Percentiles rank a stretch among this genome's conserved stretches.
phyloP scores from a whole-genome alignment of 2,113 vertebrate genomes.

The Prochilodus magdalenae region DNA sequence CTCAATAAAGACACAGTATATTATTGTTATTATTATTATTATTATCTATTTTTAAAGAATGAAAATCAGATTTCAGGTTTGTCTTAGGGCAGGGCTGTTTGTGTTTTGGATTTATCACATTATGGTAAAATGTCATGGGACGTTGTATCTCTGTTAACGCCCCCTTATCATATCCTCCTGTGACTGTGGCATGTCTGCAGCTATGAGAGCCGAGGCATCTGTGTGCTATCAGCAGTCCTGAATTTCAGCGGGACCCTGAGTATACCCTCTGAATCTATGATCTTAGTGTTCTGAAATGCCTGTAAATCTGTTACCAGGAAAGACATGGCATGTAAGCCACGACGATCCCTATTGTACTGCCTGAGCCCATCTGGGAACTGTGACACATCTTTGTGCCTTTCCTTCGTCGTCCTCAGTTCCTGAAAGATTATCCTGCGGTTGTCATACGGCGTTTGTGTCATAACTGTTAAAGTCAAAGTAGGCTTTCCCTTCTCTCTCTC shows the following conservation, averaged over 20 bases:
- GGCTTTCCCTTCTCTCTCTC: neutral
- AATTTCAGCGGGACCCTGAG: neutral
- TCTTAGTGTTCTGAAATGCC: slow-evolving; percentile 3
- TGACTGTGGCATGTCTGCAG: too few relatives aligned
- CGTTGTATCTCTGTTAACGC: too few relatives aligned
- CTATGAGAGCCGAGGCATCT: neutral
- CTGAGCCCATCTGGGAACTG: neutral
- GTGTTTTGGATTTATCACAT: too few relatives aligned
- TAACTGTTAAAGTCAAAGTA: neutral
- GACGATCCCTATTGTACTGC: too few relatives aligned
- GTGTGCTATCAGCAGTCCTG: neutral
- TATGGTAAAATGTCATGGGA: too few relatives aligned
- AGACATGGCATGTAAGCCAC: neutral
- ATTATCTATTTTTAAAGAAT: too few relatives aligned
- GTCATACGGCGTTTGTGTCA: neutral
- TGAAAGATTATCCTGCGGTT: slow-evolving; percentile 8
- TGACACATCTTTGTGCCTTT: neutral
- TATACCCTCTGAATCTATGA: neutral
- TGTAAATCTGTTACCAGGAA: neutral
- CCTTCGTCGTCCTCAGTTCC: neutral
- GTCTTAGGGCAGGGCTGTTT: too few relatives aligned
- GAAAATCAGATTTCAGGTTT: too few relatives aligned
- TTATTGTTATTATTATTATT: too few relatives aligned
- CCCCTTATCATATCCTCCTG: too few relatives aligned
- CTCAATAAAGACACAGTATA: too few relatives aligned